A percentile compares a stretch with the other conserved stretches of the same genome.
These are phyloP conservation scores for Syrmaticus mikado DNA, from an alignment of 2,113 vertebrate genomes.

Conservation along the genomic window DNA sequence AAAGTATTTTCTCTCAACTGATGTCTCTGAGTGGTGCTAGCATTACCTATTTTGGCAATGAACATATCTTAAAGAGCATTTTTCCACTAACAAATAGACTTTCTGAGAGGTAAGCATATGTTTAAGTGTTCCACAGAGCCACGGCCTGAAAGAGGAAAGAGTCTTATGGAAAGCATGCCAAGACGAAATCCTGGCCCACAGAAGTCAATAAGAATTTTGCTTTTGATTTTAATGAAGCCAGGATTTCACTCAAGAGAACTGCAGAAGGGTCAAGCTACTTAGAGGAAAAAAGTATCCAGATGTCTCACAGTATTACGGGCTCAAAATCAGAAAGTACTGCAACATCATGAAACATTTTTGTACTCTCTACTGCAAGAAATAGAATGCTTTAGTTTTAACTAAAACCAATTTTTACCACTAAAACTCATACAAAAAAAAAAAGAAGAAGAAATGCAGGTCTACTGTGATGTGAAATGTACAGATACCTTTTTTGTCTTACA, in stretches of 20 bases:
- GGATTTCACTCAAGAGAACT: constrained; percentile 53
- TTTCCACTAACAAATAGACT: constrained; percentile 51
- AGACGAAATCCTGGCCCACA: constrained; percentile 34
- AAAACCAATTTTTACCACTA: neutral
- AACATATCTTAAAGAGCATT: constrained; percentile 58
- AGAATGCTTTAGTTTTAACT: neutral
- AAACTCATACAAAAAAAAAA: neutral
- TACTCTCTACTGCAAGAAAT: neutral
- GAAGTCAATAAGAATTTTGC: constrained; percentile 45
- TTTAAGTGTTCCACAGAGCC: constrained; percentile 44
- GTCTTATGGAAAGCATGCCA: constrained; percentile 28
- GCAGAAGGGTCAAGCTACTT: constrained; percentile 31
- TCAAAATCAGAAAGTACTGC: constrained; percentile 8
- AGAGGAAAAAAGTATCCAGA: constrained; percentile 24
- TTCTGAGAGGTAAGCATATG: constrained; percentile 53
- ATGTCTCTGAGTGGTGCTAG: constrained; percentile 23
- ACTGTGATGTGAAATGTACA: neutral
- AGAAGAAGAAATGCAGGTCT: neutral
- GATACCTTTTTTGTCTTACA: neutral
- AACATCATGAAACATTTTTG: neutral
- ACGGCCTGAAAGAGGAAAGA: constrained; percentile 19
- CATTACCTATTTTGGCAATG: constrained; percentile 27
- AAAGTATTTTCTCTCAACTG: constrained; percentile 19
- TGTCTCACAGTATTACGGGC: constrained; percentile 3
- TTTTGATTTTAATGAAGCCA: constrained; percentile 56